These are phyloP conservation scores for Galerucella calmariensis DNA, from an alignment of 2,888 invertebrate genomes.

Conservation along the genomic window DNA sequence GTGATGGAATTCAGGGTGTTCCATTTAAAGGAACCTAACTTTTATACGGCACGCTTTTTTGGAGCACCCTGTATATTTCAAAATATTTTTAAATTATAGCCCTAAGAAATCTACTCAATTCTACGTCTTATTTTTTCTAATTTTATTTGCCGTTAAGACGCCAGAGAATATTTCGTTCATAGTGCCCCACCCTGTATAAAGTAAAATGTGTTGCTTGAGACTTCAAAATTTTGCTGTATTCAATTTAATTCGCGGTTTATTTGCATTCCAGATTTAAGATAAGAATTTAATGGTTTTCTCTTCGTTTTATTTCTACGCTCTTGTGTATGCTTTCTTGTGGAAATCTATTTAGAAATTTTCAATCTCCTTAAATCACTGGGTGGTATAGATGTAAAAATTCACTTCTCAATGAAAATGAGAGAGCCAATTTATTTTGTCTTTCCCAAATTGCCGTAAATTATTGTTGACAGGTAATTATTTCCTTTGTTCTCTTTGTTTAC, in stretches of 20 bases:
- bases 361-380: slow-evolving; percentile 9
- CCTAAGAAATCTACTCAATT: too few species aligned
- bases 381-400: slow-evolving; percentile 6
- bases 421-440: slow-evolving; percentile 3
- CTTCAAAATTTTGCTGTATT: background rate
- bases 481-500: slow-evolving; percentile 20
- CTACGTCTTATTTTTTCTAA: too few species aligned
- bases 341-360: slow-evolving; percentile 7
- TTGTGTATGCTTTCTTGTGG: slow-evolving; percentile 1
- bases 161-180: too few species aligned
- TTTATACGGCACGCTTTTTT: too few species aligned
- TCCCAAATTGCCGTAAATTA: slow-evolving; percentile 13
- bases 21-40: too few species aligned
- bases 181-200: background rate
- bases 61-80: too few species aligned
- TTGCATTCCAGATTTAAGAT: background rate
- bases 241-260: background rate
- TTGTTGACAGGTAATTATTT: slow-evolving; percentile 20
- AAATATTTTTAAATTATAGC: too few species aligned
- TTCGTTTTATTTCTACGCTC: background rate
- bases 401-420: slow-evolving; percentile 7
- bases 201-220: background rate
- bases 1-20: too few species aligned
- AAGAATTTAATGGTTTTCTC: slow-evolving; percentile 4
- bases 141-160: too few species aligned